These are phyloP conservation scores for Vombatus ursinus DNA, from an alignment of 2,113 vertebrate genomes.

Conservation along the genomic window DNA sequence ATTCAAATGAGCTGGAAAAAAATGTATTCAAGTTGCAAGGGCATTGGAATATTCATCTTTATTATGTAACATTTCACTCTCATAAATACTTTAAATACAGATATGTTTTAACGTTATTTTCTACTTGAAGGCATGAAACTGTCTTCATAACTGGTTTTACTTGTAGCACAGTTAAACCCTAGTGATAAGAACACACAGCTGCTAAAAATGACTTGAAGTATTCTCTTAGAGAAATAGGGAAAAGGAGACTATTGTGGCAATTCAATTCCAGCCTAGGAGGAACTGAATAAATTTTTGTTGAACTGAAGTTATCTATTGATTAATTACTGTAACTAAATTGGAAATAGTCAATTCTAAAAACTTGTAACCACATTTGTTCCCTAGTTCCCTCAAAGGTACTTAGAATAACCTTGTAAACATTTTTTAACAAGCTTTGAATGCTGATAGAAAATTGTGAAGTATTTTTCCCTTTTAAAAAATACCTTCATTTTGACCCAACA, in stretches of 20 bases:
- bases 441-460: background rate
- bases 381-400: background rate
- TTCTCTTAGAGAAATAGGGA: background rate
- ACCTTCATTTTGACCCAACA: conserved; percentile 13
- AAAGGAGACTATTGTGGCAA: background rate
- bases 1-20: conserved; percentile 52
- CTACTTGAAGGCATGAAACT: background rate
- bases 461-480: background rate
- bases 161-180: conserved; percentile 39
- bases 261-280: background rate
- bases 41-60: conserved; percentile 43
- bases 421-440: background rate
- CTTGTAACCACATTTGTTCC: background rate
- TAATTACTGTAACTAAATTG: background rate
- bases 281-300: conserved; percentile 25
- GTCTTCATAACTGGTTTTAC: conserved; percentile 45
- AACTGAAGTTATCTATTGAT: background rate
- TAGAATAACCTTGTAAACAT: background rate
- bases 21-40: conserved; percentile 43
- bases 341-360: conserved; percentile 9
- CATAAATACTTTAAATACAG: background rate
- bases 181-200: conserved; percentile 17
- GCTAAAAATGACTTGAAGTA: background rate
- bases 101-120: conserved; percentile 30
- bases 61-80: conserved; percentile 15